Conservation (phyloP, 2,888 invertebrate genomes). For the Pheosia tremula region DNA sequence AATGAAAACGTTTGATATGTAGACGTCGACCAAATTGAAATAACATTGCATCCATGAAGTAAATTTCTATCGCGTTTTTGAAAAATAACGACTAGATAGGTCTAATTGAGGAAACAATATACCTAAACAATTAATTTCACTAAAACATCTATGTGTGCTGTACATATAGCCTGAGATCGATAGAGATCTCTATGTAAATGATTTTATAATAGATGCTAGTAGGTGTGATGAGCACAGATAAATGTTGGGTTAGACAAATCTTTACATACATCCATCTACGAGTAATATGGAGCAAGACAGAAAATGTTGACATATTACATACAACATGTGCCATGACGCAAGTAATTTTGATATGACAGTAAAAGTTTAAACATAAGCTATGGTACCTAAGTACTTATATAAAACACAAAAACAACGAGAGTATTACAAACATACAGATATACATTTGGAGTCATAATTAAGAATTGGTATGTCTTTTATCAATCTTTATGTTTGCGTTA, state of each 20-base stretch:
- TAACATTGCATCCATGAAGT: conserved; percentile 17
- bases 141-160: conserved; percentile 34
- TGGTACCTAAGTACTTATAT: too few relatives aligned
- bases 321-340: conserved; percentile 12
- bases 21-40: conserved; percentile 22
- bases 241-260: conserved; percentile 14
- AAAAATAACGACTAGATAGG: conserved; percentile 45
- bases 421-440: conserved; percentile 41
- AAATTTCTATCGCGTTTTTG: conserved; percentile 36
- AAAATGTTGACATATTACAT: not conserved
- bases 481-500: conserved; percentile 37
- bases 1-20: not conserved
- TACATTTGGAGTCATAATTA: conserved; percentile 5
- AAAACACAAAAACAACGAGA: conserved; percentile 14
- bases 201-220: not conserved
- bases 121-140: conserved; percentile 14
- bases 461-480: conserved; percentile 4
- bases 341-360: conserved; percentile 16
- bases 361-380: not conserved
- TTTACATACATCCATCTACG: not conserved
- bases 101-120: conserved; percentile 65
- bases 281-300: not conserved
- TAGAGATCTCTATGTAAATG: not conserved
- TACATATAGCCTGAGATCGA: not conserved
- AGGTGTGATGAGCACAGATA: conserved; percentile 31